A percentile compares a stretch with the other conserved stretches of the same genome.
phyloP scores from a whole-genome alignment of 1,140 invertebrate species.

The Stenopsyche tienmushanensis region DNA sequence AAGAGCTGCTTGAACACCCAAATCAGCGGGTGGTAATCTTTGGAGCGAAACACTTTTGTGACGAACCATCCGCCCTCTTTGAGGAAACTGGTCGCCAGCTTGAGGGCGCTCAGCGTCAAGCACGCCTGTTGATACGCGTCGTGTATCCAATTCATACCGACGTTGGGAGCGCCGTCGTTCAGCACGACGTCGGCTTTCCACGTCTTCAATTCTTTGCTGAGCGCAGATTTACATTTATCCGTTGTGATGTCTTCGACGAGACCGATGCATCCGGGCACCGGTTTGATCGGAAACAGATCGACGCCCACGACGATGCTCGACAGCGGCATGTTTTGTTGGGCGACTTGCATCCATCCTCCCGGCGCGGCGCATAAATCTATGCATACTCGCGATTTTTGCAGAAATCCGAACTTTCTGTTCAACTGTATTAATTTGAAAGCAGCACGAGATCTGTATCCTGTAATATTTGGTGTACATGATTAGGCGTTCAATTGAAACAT shows the following conservation, averaged over 20 bases:
- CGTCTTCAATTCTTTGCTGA: slow-evolving; percentile 85
- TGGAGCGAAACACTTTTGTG: slow-evolving; percentile 98
- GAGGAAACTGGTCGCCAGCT: slow-evolving; percentile 92
- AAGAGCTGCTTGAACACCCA: slow-evolving; percentile 98
- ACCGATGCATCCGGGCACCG: slow-evolving; percentile 87
- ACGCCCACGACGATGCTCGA: slow-evolving; percentile 94
- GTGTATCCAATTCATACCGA: slow-evolving; percentile 96
- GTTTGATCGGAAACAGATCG: slow-evolving; percentile 95
- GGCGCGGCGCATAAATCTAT: slow-evolving; percentile 99
- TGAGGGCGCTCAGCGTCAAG: slow-evolving; percentile 88
- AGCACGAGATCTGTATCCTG: slow-evolving; percentile 94
- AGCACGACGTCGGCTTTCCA: slow-evolving; percentile 97
- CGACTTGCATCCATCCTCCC: slow-evolving; percentile 99
- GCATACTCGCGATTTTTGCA: slow-evolving; percentile 93
- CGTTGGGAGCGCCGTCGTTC: slow-evolving; percentile 98
- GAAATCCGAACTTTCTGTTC: slow-evolving; percentile 96
- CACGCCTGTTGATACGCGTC: slow-evolving; percentile 95
- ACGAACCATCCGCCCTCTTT: slow-evolving; percentile 94
- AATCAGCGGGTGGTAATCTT: slow-evolving; percentile 93
- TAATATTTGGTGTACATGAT: too few relatives aligned
- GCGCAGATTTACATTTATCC: slow-evolving; percentile 78
- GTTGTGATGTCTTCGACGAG: slow-evolving; percentile 96
- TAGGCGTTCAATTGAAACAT: too few relatives aligned
- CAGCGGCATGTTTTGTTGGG: slow-evolving; percentile 95
- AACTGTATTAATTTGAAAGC: slow-evolving; percentile 98